Percentiles rank a stretch among this genome's conserved stretches.
phyloP scores from a whole-genome alignment of 2,797 vertebrate species.

The Hippocampus kuda region DNA sequence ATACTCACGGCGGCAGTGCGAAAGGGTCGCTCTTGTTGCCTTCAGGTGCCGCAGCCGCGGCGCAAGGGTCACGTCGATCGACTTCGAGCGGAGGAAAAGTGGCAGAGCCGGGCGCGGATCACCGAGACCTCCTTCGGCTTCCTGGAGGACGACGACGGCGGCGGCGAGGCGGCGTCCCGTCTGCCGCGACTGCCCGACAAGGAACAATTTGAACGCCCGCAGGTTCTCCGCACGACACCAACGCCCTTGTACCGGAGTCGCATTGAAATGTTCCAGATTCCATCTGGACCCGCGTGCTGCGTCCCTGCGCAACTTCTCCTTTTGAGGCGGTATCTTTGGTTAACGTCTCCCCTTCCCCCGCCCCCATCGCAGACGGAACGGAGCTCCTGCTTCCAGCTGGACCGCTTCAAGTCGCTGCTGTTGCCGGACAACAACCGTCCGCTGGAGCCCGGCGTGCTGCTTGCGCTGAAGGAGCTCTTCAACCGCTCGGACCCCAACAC shows the following conservation, averaged over 20 bases:
- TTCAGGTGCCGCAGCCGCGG: slow-evolving; percentile 45
- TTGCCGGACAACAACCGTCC: slow-evolving; percentile 75
- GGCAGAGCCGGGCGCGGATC: slow-evolving; percentile 69
- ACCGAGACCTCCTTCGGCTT: slow-evolving; percentile 72
- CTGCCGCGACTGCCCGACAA: slow-evolving; percentile 13
- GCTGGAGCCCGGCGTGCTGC: slow-evolving; percentile 67
- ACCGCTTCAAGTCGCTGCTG: slow-evolving; percentile 64
- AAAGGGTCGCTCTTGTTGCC: neutral
- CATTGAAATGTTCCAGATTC: neutral
- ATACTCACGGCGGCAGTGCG: neutral
- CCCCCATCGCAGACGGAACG: slow-evolving; percentile 52
- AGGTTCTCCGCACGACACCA: slow-evolving; percentile 28
- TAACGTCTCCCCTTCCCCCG: neutral
- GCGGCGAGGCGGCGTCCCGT: slow-evolving; percentile 8
- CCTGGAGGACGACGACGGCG: slow-evolving; percentile 60
- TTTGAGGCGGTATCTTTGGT: neutral
- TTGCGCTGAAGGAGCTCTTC: slow-evolving; percentile 69
- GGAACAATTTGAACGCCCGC: slow-evolving; percentile 62
- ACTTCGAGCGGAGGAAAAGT: slow-evolving; percentile 69
- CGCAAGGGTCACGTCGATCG: slow-evolving; percentile 65
- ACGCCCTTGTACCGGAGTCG: neutral
- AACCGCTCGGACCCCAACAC: slow-evolving; percentile 54
- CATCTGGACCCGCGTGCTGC: no score
- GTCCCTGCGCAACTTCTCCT: no score
- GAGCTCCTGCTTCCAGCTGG: slow-evolving; percentile 64